A percentile compares a stretch with the other conserved stretches of the same genome.
Evolutionary conservation across 1,140 invertebrate genomes (phyloP).

Genomic region (Nebria ingens): DNA sequence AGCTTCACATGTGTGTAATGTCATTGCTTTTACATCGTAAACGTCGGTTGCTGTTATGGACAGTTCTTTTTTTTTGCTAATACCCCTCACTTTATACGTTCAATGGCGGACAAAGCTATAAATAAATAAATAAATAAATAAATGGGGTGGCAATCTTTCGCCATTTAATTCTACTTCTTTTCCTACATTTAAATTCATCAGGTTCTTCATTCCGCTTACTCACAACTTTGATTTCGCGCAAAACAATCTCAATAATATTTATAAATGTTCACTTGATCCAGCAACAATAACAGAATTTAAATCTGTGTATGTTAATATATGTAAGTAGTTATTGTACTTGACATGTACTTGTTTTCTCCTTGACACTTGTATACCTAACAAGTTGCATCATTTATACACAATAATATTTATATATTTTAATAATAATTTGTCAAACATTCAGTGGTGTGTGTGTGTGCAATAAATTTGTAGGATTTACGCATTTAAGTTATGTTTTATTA

Average conservation of each 20-base stretch:
- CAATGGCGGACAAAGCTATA: too few relatives aligned
- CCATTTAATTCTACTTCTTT: not conserved
- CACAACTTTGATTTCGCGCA: too few relatives aligned
- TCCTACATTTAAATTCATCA: not conserved
- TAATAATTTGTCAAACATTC: not conserved
- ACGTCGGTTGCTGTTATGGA: not conserved
- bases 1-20: not conserved
- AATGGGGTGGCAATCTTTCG: not conserved
- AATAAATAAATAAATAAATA: not conserved
- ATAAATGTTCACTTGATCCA: not conserved
- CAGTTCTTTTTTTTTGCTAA: too few relatives aligned
- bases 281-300: not conserved
- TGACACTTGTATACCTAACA: not conserved
- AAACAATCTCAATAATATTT: too few relatives aligned
- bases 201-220: too few relatives aligned
- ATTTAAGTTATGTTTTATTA: conserved; percentile 1
- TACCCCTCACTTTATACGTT: too few relatives aligned
- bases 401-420: not conserved
- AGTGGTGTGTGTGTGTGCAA: not conserved
- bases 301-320: not conserved
- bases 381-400: not conserved
- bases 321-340: not conserved
- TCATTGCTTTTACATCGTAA: not conserved
- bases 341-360: not conserved
- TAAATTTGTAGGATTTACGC: not conserved